Conservation (phyloP, 2,113 vertebrate species). For the Castor canadensis region DNA sequence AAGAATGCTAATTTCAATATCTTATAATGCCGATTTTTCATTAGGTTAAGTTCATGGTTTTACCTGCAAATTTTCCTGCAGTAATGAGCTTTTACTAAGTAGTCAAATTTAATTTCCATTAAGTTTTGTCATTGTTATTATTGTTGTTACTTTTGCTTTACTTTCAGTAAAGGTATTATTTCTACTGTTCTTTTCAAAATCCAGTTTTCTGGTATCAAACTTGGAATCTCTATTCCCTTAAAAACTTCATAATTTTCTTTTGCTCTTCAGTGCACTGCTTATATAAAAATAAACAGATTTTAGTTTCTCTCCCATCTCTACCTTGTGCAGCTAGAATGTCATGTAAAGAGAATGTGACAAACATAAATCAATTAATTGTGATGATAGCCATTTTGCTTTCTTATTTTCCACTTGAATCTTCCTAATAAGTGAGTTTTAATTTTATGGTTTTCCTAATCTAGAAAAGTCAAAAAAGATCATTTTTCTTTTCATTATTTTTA, state of each 20-base stretch:
- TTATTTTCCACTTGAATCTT: background rate
- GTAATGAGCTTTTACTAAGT: background rate
- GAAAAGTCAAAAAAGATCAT: background rate
- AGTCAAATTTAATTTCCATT: background rate
- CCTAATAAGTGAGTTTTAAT: slow-evolving; percentile 25
- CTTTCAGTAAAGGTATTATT: background rate
- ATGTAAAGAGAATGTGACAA: background rate
- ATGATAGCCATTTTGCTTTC: background rate
- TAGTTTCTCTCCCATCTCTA: background rate
- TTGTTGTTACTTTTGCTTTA: background rate
- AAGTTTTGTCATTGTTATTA: background rate
- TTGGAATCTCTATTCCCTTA: background rate
- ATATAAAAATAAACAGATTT: background rate
- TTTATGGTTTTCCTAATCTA: background rate
- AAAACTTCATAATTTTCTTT: background rate
- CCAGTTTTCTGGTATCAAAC: background rate
- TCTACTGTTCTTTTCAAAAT: background rate
- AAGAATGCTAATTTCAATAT: background rate
- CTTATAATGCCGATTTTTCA: background rate
- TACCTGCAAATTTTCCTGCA: background rate
- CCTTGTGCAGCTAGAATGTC: background rate
- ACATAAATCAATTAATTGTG: background rate
- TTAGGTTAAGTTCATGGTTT: background rate
- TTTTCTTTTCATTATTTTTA: slow-evolving; percentile 46
- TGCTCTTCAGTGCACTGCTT: background rate